Evolutionary conservation across 2,888 invertebrate species (phyloP).

Genomic region (Zonitis immaculata): DNA sequence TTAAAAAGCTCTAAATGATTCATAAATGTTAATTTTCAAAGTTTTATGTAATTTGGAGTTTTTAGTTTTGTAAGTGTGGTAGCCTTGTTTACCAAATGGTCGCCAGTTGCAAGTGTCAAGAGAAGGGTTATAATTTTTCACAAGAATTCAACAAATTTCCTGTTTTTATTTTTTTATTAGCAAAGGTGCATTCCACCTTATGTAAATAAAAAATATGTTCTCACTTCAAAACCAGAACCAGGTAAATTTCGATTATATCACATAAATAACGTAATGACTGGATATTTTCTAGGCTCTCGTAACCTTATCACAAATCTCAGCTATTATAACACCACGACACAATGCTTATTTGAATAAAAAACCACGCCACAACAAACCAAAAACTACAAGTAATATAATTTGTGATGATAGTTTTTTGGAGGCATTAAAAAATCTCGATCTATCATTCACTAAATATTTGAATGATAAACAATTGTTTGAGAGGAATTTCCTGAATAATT

Average conservation of each 20-base stretch:
- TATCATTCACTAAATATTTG: slow-evolving; percentile 41
- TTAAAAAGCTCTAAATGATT: no score
- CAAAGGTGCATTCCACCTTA: slow-evolving; percentile 24
- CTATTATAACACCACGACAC: slow-evolving; percentile 46
- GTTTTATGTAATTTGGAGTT: not conserved
- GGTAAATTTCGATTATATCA: slow-evolving; percentile 41
- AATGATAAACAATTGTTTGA: slow-evolving; percentile 38
- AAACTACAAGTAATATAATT: slow-evolving; percentile 34
- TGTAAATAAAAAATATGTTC: slow-evolving; percentile 44
- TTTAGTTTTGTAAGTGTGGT: not conserved
- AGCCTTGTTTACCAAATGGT: not conserved
- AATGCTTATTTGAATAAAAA: slow-evolving; percentile 44
- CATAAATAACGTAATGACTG: no score
- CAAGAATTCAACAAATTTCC: slow-evolving; percentile 28
- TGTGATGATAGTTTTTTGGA: slow-evolving; percentile 50
- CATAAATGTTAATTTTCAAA: no score
- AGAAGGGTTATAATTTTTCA: slow-evolving; percentile 39
- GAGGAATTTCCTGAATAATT: slow-evolving; percentile 40
- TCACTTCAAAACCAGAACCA: slow-evolving; percentile 52
- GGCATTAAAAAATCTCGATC: slow-evolving; percentile 46
- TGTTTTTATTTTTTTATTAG: slow-evolving; percentile 27
- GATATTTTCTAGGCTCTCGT: slow-evolving; percentile 45
- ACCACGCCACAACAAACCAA: slow-evolving; percentile 32
- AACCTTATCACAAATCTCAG: slow-evolving; percentile 48
- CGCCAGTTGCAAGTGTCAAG: slow-evolving; percentile 24